A percentile compares a stretch with the other conserved stretches of the same genome.
Evolutionary conservation across 2,113 vertebrate species (phyloP).

Genomic region (Hippocampus mohnikei): DNA sequence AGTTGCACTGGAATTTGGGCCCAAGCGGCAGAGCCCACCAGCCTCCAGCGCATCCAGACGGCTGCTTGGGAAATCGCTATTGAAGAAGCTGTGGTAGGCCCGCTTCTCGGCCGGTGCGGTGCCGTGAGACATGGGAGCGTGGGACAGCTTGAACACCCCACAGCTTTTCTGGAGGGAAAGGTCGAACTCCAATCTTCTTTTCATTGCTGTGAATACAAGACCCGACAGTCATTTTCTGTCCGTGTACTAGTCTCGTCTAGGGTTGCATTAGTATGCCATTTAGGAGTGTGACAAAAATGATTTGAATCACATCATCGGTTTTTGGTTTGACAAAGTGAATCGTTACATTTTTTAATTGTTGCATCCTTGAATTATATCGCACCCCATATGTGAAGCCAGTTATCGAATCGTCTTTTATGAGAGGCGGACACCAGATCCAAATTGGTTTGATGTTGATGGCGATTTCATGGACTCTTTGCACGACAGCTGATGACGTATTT

Average conservation of each 20-base stretch:
- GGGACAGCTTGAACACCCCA: conserved; percentile 84
- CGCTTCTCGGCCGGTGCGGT: conserved; percentile 65
- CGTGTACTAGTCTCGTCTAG: background rate
- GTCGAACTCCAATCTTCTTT: conserved; percentile 85
- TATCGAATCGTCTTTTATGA: too few relatives aligned
- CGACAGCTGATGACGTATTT: too few relatives aligned
- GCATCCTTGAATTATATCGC: too few relatives aligned
- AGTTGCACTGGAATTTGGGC: conserved; percentile 72
- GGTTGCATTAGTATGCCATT: background rate
- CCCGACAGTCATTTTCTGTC: background rate
- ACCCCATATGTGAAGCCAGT: too few relatives aligned
- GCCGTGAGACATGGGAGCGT: conserved; percentile 60
- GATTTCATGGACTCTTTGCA: too few relatives aligned
- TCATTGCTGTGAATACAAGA: conserved; percentile 72
- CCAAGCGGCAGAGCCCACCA: conserved; percentile 40
- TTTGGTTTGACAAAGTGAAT: too few relatives aligned
- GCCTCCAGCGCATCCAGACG: conserved; percentile 52
- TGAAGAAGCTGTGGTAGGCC: conserved; percentile 70
- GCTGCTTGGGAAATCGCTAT: conserved; percentile 59
- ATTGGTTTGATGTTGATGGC: too few relatives aligned
- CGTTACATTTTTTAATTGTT: too few relatives aligned
- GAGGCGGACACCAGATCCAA: too few relatives aligned
- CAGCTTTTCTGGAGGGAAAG: conserved; percentile 88
- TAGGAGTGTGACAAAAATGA: too few relatives aligned
- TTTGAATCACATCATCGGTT: too few relatives aligned